Base-by-base conservation (phyloP, 2,797 vertebrate species). In the Toxotes lorentzi region DNA sequence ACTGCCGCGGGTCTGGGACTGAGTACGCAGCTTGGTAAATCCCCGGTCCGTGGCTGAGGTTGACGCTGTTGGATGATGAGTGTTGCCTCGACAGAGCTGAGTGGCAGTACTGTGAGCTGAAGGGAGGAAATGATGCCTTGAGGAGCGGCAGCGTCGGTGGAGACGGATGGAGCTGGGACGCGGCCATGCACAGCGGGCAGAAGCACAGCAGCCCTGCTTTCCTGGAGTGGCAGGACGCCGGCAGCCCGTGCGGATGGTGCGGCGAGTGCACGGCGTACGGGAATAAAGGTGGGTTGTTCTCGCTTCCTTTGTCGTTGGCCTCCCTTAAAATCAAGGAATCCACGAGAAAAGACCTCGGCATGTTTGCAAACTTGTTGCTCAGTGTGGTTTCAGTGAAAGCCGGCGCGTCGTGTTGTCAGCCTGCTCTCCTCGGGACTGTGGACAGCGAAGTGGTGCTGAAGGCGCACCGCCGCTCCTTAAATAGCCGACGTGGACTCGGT, bases 311-410 rank as follows among this genome's bases (percentile, higher is more conserved):
- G 76, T 98, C 97, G 34, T 88, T 93, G 1, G 96, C 90, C 89
- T 99, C 98, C 86, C 98, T 95, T 91, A 99, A 95, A 95, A 99
- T 99, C 86, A 99, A 95, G 78, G 98, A 98, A 93, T 99, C 98
- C 95, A 99, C 98, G 59, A 99, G 95, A 93, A 99, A 99, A 74
- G 98, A 99, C 88, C 98, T 96, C 78, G 98, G 98, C 98, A 99
- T 99, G 84, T 83, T 91, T 65, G 87, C 92, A 32, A 78, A 86
- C 75, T 54, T 76, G 89, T 45, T 72, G 91, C 78, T 88, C 70
- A 35, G 76, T 62, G 80, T 60, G 72, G 57, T 10, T 16, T 43
- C 17, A 89, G 88, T 87, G 70, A 71, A 73, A 78, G 72, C 83
- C 72, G 45, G 59, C 57, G 83, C 79, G 86, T 74, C 5, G 76